These are phyloP conservation scores for Sphenopsis melanotis DNA, from an alignment of 2,797 vertebrate species.

Conservation along the genomic window DNA sequence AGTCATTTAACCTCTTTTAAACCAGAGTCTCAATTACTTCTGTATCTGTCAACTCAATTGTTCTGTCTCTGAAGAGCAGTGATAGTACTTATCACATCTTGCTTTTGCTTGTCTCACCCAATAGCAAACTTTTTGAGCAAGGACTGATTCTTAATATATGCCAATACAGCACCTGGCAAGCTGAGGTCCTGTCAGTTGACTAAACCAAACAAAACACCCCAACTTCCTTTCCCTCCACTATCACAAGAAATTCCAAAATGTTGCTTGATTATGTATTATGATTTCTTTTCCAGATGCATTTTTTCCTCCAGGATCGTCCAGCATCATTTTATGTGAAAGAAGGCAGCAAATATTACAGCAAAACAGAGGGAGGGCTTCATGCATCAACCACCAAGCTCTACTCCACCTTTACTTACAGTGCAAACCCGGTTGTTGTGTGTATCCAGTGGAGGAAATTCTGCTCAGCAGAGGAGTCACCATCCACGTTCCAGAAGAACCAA, in stretches of 20 bases:
- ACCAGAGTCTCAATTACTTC: not conserved
- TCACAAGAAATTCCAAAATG: accelerated
- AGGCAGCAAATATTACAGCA: not conserved
- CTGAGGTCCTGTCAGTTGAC: not conserved
- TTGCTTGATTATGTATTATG: accelerated
- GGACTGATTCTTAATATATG: not conserved
- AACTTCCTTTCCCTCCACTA: not conserved
- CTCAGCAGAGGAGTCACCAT: not conserved
- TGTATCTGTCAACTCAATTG: not conserved
- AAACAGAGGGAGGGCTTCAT: not conserved
- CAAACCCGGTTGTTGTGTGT: accelerated
- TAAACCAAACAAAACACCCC: not conserved
- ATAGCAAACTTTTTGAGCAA: not conserved
- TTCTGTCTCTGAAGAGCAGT: not conserved
- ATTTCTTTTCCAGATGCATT: not conserved
- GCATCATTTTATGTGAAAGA: not conserved
- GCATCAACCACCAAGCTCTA: not conserved
- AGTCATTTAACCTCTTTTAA: not conserved
- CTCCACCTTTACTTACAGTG: not conserved
- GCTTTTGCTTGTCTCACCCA: not conserved
- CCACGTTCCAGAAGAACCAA: not conserved
- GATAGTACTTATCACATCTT: not conserved
- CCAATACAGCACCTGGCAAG: not conserved
- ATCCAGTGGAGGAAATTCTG: not conserved
- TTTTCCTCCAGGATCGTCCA: not conserved